phyloP scores from a whole-genome alignment of 1,140 invertebrate genomes.

The Eulimnadia texana region DNA sequence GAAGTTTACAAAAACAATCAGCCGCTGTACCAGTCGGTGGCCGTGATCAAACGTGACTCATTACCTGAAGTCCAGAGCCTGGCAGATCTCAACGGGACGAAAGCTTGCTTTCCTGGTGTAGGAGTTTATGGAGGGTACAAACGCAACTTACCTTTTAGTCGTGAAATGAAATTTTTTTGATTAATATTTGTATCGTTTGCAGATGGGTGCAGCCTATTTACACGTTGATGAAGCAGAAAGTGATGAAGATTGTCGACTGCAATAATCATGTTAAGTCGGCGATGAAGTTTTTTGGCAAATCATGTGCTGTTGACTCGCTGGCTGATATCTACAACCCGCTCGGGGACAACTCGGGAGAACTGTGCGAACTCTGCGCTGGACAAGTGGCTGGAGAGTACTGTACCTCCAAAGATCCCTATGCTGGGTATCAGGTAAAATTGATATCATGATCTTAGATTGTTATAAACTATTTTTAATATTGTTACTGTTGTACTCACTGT shows the following conservation, averaged over 20 bases:
- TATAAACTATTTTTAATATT: neutral
- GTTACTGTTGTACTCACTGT: too few species aligned
- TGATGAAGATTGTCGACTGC: slow-evolving; percentile 72
- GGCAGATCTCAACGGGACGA: slow-evolving; percentile 51
- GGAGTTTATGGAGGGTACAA: slow-evolving; percentile 56
- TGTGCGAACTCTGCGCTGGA: slow-evolving; percentile 75
- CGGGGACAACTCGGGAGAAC: slow-evolving; percentile 59
- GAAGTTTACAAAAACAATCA: slow-evolving; percentile 30
- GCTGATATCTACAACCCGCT: slow-evolving; percentile 88
- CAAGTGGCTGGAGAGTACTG: slow-evolving; percentile 60
- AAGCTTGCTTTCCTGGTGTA: slow-evolving; percentile 79
- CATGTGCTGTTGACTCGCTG: slow-evolving; percentile 84
- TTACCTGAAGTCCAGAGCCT: slow-evolving; percentile 46
- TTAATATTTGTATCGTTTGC: slow-evolving; percentile 7
- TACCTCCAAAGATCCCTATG: slow-evolving; percentile 72
- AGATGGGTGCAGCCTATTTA: slow-evolving; percentile 5
- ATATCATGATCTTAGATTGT: neutral
- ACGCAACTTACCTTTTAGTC: slow-evolving; percentile 5
- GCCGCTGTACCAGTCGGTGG: slow-evolving; percentile 50
- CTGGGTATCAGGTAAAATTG: slow-evolving; percentile 46
- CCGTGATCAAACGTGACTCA: slow-evolving; percentile 56
- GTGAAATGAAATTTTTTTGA: slow-evolving; percentile 13
- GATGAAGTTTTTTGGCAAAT: slow-evolving; percentile 72
- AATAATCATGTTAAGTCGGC: slow-evolving; percentile 93
- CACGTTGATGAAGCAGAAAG: slow-evolving; percentile 55